Conservation (phyloP, 2,888 invertebrate species). For the Acanthosoma haemorrhoidale region DNA sequence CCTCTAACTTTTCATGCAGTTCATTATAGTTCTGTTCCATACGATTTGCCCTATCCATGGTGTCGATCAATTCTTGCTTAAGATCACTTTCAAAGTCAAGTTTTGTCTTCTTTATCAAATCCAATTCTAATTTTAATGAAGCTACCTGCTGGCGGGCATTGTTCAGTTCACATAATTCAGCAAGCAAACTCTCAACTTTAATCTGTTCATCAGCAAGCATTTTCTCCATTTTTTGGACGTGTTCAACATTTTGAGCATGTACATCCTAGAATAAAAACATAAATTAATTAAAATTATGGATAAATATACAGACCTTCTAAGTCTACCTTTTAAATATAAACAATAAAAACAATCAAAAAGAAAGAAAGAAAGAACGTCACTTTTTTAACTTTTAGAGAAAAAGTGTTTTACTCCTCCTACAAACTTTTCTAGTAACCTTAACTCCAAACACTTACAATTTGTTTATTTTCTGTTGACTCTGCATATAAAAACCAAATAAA, state of each 20-base stretch:
- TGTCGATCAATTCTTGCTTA: conserved; percentile 37
- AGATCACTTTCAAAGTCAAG: conserved; percentile 31
- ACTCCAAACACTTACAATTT: too few species aligned
- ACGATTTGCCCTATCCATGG: conserved; percentile 33
- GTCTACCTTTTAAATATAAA: too few species aligned
- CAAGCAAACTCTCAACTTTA: conserved; percentile 49
- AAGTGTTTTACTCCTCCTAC: too few species aligned
- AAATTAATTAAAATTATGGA: too few species aligned
- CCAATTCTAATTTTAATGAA: conserved; percentile 45
- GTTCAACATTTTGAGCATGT: conserved; percentile 49
- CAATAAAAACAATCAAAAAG: too few species aligned
- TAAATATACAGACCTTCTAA: too few species aligned
- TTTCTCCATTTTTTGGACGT: conserved; percentile 51
- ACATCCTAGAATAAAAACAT: conserved; percentile 46
- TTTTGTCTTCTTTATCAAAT: conserved; percentile 21
- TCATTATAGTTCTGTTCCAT: conserved; percentile 35
- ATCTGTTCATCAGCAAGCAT: conserved; percentile 49
- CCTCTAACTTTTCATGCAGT: conserved; percentile 23
- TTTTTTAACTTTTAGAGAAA: too few species aligned
- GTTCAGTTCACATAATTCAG: conserved; percentile 55
- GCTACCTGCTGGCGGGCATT: conserved; percentile 61
- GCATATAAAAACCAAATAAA: too few species aligned
- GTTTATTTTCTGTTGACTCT: too few species aligned
- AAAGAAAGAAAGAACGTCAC: too few species aligned
- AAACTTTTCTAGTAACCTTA: too few species aligned